A percentile compares a stretch with the other conserved stretches of the same genome.
phyloP scores from a whole-genome alignment of 1,140 invertebrate species.

The Brachionus rotundiformis region DNA sequence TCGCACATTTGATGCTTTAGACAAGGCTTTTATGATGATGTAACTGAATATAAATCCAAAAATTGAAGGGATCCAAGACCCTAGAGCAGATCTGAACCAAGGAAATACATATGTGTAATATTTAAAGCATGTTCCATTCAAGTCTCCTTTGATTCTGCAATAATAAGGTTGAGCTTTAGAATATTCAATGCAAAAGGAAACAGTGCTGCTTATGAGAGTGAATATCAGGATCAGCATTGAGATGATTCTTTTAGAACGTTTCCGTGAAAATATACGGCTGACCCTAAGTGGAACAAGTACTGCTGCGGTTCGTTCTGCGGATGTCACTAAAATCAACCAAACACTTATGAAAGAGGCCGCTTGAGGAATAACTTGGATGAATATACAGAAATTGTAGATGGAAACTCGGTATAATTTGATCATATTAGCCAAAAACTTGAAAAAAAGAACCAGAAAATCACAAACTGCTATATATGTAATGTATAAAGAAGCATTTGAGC shows the following conservation, averaged over 20 bases:
- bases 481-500: conserved; percentile 34
- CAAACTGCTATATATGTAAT: not conserved
- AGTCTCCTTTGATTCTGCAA: conserved; percentile 12
- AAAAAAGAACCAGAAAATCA: conserved; percentile 8
- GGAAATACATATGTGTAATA: conserved; percentile 29
- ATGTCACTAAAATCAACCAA: conserved; percentile 37
- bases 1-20: not conserved
- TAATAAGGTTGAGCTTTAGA: conserved; percentile 14
- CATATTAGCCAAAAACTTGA: conserved; percentile 44
- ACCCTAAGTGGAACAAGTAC: conserved; percentile 18
- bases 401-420: conserved; percentile 39
- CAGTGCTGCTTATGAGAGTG: not conserved
- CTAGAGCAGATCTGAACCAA: not conserved
- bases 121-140: conserved; percentile 33
- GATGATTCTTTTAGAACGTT: conserved; percentile 11
- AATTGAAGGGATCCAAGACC: conserved; percentile 29
- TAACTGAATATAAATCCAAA: not conserved
- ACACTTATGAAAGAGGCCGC: conserved; percentile 45
- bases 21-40: not conserved
- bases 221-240: not conserved
- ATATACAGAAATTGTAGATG: conserved; percentile 16
- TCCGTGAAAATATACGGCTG: not conserved
- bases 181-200: conserved; percentile 1
- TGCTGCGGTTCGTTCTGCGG: not conserved
- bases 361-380: conserved; percentile 26